Evolutionary conservation across 2,113 vertebrate genomes (phyloP).

Genomic region (Nicator chloris): DNA sequence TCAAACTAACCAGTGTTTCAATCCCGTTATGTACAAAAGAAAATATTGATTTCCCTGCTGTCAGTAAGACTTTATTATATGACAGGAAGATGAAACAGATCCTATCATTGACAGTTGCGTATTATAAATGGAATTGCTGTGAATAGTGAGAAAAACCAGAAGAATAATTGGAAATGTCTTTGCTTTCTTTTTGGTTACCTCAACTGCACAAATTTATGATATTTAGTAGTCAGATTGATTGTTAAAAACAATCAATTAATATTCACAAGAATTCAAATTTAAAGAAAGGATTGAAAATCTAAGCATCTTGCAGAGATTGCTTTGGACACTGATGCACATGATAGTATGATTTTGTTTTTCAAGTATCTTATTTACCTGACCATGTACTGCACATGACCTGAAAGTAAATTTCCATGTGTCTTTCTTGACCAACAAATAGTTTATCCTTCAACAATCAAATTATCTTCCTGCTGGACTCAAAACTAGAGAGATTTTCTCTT

Average conservation of each 20-base stretch:
- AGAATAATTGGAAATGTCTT: not conserved
- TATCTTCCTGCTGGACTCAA: not conserved
- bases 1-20: not conserved
- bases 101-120: not conserved
- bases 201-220: not conserved
- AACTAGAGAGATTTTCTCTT: not conserved
- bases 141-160: not conserved
- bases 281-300: not conserved
- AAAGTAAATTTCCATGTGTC: not conserved
- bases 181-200: not conserved
- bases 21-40: not conserved
- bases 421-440: not conserved
- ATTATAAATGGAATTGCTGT: not conserved
- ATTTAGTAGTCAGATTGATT: not conserved
- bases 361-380: not conserved
- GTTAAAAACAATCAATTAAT: not conserved
- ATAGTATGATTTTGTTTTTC: not conserved
- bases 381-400: not conserved
- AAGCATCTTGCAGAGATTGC: not conserved
- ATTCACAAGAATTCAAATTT: not conserved
- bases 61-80: not conserved
- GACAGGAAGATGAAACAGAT: not conserved
- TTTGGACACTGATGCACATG: not conserved
- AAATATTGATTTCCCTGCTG: not conserved
- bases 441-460: not conserved